Evolutionary conservation across 2,888 invertebrate species (phyloP).

Genomic region (Hedya salicella): DNA sequence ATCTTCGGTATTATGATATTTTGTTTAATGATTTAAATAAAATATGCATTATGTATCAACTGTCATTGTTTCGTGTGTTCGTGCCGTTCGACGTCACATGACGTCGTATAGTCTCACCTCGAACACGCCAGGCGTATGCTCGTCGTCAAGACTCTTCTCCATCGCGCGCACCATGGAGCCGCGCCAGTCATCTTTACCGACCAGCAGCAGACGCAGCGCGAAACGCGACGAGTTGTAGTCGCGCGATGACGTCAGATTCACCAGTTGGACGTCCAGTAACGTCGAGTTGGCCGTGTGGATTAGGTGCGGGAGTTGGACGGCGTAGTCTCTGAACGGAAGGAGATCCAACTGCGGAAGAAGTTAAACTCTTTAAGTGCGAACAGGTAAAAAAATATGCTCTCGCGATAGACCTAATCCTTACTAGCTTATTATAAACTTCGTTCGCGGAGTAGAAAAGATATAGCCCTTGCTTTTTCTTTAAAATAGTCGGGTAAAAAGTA

Average conservation of each 20-base stretch:
- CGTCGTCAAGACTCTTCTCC: constrained; percentile 88
- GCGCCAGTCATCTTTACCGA: constrained; percentile 78
- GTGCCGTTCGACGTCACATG: too few relatives aligned
- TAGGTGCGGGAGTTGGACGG: constrained; percentile 85
- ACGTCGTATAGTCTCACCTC: constrained; percentile 73
- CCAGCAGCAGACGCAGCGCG: constrained; percentile 84
- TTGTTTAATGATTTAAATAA: too few relatives aligned
- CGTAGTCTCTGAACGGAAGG: constrained; percentile 76
- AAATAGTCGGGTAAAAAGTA: too few relatives aligned
- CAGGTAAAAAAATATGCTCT: too few relatives aligned
- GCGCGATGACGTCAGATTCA: constrained; percentile 75
- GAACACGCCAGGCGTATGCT: constrained; percentile 90
- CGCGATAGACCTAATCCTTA: too few relatives aligned
- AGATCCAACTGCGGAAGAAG: constrained; percentile 77
- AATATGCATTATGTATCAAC: too few relatives aligned
- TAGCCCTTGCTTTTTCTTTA: too few relatives aligned
- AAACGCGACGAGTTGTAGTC: constrained; percentile 84
- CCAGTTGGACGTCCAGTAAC: constrained; percentile 86
- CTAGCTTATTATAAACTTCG: too few relatives aligned
- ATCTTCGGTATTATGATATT: too few relatives aligned
- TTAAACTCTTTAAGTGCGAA: too few relatives aligned
- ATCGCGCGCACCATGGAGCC: constrained; percentile 70
- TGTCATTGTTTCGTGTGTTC: too few relatives aligned
- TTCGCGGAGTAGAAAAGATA: too few relatives aligned
- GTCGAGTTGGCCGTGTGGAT: constrained; percentile 88